phyloP scores from a whole-genome alignment of 2,113 vertebrate species.

The Nannobrachium achirus region DNA sequence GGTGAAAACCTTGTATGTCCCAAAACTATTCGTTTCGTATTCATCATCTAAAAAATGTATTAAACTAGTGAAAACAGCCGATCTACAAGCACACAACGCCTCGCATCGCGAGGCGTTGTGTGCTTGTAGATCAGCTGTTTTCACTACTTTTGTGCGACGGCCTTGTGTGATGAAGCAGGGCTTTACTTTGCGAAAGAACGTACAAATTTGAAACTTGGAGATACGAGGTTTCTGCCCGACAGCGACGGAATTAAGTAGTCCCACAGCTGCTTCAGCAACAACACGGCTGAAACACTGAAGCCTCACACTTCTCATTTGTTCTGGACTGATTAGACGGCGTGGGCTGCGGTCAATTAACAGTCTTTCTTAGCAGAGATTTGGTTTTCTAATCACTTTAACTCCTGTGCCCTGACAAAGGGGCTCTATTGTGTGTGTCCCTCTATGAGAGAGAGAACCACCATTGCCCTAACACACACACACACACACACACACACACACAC shows the following conservation, averaged over 20 bases:
- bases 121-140: too few species aligned
- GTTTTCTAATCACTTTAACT: slow-evolving; percentile 86
- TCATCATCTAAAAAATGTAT: too few species aligned
- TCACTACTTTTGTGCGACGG: too few species aligned
- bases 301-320: slow-evolving; percentile 68
- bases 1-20: too few species aligned
- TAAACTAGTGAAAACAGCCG: too few species aligned
- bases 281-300: slow-evolving; percentile 69
- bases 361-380: slow-evolving; percentile 79
- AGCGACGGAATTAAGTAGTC: slow-evolving; percentile 44
- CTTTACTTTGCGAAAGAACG: too few species aligned
- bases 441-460: slow-evolving; percentile 68
- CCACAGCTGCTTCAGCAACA: slow-evolving; percentile 48
- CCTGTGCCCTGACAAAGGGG: slow-evolving; percentile 77
- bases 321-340: slow-evolving; percentile 73
- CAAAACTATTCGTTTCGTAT: too few species aligned
- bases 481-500: slow-evolving; percentile 18
- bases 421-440: slow-evolving; percentile 75
- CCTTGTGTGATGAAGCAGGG: too few species aligned
- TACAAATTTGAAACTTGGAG: too few species aligned
- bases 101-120: too few species aligned
- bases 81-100: too few species aligned
- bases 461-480: slow-evolving; percentile 45
- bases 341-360: slow-evolving; percentile 84
- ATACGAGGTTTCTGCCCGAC: slow-evolving; percentile 1